Evolutionary conservation across 2,888 invertebrate species (phyloP).

Genomic region (Andrena chrysosceles): DNA sequence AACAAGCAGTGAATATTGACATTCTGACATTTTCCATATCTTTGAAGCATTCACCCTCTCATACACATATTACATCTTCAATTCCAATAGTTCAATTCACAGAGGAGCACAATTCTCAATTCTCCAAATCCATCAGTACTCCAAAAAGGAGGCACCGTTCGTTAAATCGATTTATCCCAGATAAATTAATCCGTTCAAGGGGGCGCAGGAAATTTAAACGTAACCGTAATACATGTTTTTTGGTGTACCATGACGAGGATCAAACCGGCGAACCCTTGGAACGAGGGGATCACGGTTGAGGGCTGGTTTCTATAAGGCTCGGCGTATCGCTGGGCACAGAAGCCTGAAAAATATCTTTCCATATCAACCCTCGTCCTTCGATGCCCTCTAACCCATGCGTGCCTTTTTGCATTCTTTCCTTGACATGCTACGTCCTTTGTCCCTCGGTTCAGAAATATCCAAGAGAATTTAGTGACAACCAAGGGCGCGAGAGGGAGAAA

Average conservation of each 20-base stretch:
- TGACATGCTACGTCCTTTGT: conserved; percentile 10
- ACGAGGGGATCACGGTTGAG: conserved; percentile 63
- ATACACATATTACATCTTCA: no score
- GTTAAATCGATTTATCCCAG: conserved; percentile 40
- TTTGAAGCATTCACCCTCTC: no score
- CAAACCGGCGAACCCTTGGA: conserved; percentile 52
- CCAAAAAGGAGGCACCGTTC: not conserved
- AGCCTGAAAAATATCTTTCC: conserved; percentile 71
- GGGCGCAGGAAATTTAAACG: conserved; percentile 45
- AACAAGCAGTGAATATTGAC: no score
- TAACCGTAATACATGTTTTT: conserved; percentile 54
- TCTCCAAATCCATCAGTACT: no score
- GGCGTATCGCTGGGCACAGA: conserved; percentile 49
- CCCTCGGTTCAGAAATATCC: conserved; percentile 35
- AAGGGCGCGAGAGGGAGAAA: not conserved
- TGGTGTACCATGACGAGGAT: conserved; percentile 68
- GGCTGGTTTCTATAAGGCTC: conserved; percentile 61
- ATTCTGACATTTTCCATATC: no score
- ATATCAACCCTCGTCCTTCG: conserved; percentile 58
- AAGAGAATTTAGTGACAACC: conserved; percentile 28
- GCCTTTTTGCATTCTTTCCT: conserved; percentile 52
- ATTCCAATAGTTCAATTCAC: conserved; percentile 3
- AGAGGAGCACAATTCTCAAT: no score
- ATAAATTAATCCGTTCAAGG: conserved; percentile 56
- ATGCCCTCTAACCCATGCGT: conserved; percentile 29